Percentiles rank a stretch among this genome's conserved stretches.
These are phyloP conservation scores for Acleris sparsana DNA, from an alignment of 2,888 invertebrate species.

Conservation along the genomic window DNA sequence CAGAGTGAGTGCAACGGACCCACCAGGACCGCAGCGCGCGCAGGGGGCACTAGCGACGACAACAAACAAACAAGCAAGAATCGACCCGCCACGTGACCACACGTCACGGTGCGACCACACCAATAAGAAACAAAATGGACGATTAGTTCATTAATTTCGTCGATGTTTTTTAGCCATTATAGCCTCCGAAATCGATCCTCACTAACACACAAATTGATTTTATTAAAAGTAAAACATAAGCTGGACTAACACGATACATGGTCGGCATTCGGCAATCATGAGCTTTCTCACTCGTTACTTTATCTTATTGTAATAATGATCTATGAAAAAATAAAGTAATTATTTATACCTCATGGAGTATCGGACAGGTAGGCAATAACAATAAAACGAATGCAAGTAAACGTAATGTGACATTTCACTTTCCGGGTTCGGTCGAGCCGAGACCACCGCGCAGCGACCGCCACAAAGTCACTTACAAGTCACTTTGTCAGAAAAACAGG, in stretches of 20 bases:
- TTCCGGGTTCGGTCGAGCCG: slow-evolving; percentile 62
- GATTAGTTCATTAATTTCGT: slow-evolving; percentile 55
- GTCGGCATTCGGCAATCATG: no score
- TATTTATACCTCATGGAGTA: background rate
- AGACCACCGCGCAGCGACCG: slow-evolving; percentile 71
- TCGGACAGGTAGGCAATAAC: background rate
- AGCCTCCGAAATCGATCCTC: slow-evolving; percentile 40
- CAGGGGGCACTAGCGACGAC: slow-evolving; percentile 54
- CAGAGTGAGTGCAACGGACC: slow-evolving; percentile 75
- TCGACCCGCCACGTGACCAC: slow-evolving; percentile 61
- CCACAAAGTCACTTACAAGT: slow-evolving; percentile 77
- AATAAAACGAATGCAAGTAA: slow-evolving; percentile 4
- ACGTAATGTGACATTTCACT: slow-evolving; percentile 68
- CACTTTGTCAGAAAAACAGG: slow-evolving; percentile 72
- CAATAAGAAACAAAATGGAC: slow-evolving; percentile 51
- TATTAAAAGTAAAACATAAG: slow-evolving; percentile 9
- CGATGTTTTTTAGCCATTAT: slow-evolving; percentile 46
- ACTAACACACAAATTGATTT: slow-evolving; percentile 3
- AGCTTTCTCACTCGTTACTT: no score
- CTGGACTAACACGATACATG: background rate
- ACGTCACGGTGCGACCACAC: slow-evolving; percentile 46
- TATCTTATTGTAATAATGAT: background rate
- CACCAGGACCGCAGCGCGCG: slow-evolving; percentile 62
- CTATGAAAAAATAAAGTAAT: slow-evolving; percentile 12
- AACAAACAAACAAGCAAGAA: slow-evolving; percentile 67